These are phyloP conservation scores for Micronycteris hirsuta DNA, from an alignment of 2,113 vertebrate genomes.

Conservation along the genomic window DNA sequence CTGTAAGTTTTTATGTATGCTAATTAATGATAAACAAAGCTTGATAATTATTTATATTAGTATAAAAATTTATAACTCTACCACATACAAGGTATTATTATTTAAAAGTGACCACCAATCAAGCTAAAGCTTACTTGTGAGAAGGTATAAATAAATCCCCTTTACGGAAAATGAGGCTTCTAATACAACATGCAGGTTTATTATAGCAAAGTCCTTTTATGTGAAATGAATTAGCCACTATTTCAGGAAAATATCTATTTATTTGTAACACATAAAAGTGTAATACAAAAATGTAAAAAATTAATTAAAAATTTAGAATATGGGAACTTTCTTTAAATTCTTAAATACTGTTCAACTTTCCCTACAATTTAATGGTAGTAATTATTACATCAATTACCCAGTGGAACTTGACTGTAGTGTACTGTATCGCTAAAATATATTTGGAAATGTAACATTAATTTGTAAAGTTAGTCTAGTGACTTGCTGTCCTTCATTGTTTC, in stretches of 20 bases:
- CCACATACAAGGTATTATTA: neutral
- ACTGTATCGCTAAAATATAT: neutral
- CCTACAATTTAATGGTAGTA: neutral
- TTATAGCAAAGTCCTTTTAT: neutral
- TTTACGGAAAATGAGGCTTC: neutral
- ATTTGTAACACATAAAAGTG: neutral
- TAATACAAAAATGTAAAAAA: conserved; percentile 11
- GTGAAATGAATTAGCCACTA: neutral
- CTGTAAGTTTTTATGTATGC: neutral
- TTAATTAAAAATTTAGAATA: neutral
- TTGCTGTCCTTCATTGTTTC: neutral
- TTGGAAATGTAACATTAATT: neutral
- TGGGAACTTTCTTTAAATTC: neutral
- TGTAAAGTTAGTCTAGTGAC: neutral
- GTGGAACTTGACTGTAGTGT: neutral
- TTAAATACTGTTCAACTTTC: neutral
- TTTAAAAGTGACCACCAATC: neutral
- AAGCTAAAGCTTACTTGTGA: neutral
- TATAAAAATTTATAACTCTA: neutral
- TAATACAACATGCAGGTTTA: neutral
- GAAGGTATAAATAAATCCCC: neutral
- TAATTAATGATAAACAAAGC: neutral
- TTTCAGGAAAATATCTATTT: neutral
- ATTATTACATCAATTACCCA: neutral
- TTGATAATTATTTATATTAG: neutral